Conservation (phyloP, 2,888 invertebrate species). For the Saturnia pavonia region DNA sequence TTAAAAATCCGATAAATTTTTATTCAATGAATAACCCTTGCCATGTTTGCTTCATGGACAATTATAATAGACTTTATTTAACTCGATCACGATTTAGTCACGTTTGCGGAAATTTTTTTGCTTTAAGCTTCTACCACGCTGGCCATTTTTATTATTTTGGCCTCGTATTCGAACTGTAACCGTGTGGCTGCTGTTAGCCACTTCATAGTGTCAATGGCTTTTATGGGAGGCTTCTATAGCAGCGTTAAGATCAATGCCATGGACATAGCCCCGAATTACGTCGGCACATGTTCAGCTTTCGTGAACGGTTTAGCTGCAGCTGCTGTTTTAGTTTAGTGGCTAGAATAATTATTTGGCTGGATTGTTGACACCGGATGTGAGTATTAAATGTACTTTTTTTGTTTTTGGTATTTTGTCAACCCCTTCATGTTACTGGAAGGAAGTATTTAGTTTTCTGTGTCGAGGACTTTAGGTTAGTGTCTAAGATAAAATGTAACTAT, state of each 20-base stretch:
- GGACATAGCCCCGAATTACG: conserved; percentile 84
- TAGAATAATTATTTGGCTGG: conserved; percentile 83
- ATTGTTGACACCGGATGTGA: conserved; percentile 82
- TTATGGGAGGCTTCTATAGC: conserved; percentile 87
- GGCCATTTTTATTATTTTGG: conserved; percentile 82
- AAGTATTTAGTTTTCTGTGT: not conserved
- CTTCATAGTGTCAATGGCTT: conserved; percentile 83
- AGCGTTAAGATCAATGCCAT: conserved; percentile 85
- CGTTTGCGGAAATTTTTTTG: conserved; percentile 43
- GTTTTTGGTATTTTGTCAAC: not conserved
- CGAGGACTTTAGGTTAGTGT: not conserved
- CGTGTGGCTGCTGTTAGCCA: conserved; percentile 71
- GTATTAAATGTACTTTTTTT: conserved; percentile 36
- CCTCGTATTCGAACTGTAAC: conserved; percentile 84
- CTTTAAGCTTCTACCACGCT: conserved; percentile 82
- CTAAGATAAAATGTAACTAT: not conserved
- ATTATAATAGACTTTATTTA: not conserved
- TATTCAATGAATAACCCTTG: not conserved
- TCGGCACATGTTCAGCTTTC: conserved; percentile 84
- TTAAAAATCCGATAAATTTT: not conserved
- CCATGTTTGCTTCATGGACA: not conserved
- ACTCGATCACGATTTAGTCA: conserved; percentile 38
- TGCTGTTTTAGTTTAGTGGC: no score
- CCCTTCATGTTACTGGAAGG: not conserved
- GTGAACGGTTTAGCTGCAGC: conserved; percentile 83